A percentile compares a stretch with the other conserved stretches of the same genome.
Conservation (phyloP, 2,113 vertebrate species). For the Odobenus rosmarus region DNA sequence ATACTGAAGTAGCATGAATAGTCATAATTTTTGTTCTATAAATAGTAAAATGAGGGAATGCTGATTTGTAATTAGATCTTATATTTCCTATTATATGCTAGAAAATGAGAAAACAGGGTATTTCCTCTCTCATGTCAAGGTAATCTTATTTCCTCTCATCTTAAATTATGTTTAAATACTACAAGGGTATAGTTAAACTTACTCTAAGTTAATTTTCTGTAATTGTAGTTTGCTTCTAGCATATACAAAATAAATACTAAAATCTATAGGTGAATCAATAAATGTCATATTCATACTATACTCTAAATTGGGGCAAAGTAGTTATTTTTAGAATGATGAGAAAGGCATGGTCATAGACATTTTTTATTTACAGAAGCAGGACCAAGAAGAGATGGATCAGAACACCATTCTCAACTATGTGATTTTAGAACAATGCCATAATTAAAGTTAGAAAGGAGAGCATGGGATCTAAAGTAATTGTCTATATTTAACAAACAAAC, state of each 20-base stretch:
- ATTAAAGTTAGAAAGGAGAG: constrained; percentile 13
- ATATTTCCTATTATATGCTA: neutral
- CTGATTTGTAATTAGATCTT: constrained; percentile 1
- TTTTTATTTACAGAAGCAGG: constrained; percentile 5
- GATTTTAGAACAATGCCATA: constrained; percentile 42
- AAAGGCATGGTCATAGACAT: neutral
- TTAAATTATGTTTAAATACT: constrained; percentile 35
- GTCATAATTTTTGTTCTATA: neutral
- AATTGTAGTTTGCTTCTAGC: neutral
- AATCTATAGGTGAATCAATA: neutral
- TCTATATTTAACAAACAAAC: neutral
- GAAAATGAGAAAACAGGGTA: neutral
- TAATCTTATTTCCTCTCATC: neutral
- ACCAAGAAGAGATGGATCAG: neutral
- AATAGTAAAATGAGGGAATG: constrained; percentile 42
- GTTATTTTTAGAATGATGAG: neutral
- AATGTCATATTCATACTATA: neutral
- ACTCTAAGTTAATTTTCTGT: neutral
- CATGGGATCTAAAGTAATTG: neutral
- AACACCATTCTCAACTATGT: neutral
- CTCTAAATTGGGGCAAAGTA: neutral
- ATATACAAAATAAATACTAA: neutral
- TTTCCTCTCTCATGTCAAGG: neutral
- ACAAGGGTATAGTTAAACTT: neutral
- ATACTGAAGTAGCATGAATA: neutral